phyloP scores from a whole-genome alignment of 2,113 vertebrate species.

The Emberiza fucata region DNA sequence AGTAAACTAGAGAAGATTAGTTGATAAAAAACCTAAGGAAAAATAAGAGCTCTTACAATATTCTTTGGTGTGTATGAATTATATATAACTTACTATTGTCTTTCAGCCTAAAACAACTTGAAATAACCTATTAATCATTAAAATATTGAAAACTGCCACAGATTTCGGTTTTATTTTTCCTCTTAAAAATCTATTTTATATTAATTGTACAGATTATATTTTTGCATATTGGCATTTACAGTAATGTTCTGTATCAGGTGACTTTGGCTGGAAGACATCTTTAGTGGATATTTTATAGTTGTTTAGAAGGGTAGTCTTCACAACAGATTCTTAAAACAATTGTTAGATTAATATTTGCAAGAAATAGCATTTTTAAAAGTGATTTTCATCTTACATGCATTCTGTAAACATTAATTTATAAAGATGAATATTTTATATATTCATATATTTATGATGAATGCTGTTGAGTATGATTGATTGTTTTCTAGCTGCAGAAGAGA shows the following conservation, averaged over 20 bases:
- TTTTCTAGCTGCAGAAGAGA: background rate
- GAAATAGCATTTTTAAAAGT: background rate
- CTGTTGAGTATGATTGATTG: background rate
- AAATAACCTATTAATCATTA: background rate
- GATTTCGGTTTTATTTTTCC: background rate
- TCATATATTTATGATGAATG: background rate
- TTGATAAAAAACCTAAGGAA: background rate
- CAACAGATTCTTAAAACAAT: background rate
- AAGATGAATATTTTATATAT: background rate
- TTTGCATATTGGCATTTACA: background rate
- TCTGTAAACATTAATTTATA: background rate
- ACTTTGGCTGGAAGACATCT: background rate
- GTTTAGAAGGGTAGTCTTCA: background rate
- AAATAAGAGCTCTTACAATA: background rate
- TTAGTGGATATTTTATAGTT: background rate
- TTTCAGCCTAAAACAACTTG: background rate
- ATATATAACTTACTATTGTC: background rate
- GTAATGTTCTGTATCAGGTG: background rate
- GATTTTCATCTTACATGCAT: background rate
- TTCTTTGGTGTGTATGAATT: background rate
- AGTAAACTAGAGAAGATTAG: constrained; percentile 38
- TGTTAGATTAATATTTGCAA: background rate
- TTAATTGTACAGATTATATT: background rate
- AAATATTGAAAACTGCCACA: background rate
- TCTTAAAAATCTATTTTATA: background rate